A percentile compares a stretch with the other conserved stretches of the same genome.
Conservation (phyloP, 2,888 invertebrate genomes). For the Rhagophthalmus giganteus region DNA sequence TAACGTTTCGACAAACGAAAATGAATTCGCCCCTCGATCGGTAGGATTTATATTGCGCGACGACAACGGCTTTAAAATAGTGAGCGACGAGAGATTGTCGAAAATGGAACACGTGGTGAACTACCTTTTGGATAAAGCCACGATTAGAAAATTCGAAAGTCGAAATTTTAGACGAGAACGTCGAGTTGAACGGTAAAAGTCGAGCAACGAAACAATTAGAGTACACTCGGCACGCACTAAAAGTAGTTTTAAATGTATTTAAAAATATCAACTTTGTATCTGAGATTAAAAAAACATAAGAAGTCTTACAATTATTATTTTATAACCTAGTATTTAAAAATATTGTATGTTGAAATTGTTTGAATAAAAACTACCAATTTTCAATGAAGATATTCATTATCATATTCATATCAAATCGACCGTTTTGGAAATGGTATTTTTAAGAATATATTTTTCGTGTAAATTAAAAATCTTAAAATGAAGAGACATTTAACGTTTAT, state of each 20-base stretch:
- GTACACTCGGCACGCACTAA: neutral
- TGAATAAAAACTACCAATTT: too few relatives aligned
- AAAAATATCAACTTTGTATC: neutral
- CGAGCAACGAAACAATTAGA: neutral
- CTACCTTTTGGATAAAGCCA: conserved; percentile 4
- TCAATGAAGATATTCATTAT: too few relatives aligned
- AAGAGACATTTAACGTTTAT: too few relatives aligned
- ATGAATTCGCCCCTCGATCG: neutral
- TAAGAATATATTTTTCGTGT: too few relatives aligned
- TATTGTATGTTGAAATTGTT: too few relatives aligned
- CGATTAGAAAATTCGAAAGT: conserved; percentile 2
- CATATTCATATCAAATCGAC: too few relatives aligned
- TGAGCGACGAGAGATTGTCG: conserved; percentile 9
- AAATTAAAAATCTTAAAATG: too few relatives aligned
- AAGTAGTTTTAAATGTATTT: neutral
- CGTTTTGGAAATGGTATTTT: too few relatives aligned
- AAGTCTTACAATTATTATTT: too few relatives aligned
- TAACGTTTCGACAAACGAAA: neutral
- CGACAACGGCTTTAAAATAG: conserved; percentile 1
- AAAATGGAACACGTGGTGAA: conserved; percentile 16
- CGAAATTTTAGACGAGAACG: conserved; percentile 1
- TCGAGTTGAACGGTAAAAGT: neutral
- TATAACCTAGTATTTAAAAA: too few relatives aligned
- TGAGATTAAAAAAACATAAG: too few relatives aligned
- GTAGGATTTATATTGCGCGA: neutral